phyloP scores from a whole-genome alignment of 2,888 invertebrate genomes.

The Megastigmus dorsalis region DNA sequence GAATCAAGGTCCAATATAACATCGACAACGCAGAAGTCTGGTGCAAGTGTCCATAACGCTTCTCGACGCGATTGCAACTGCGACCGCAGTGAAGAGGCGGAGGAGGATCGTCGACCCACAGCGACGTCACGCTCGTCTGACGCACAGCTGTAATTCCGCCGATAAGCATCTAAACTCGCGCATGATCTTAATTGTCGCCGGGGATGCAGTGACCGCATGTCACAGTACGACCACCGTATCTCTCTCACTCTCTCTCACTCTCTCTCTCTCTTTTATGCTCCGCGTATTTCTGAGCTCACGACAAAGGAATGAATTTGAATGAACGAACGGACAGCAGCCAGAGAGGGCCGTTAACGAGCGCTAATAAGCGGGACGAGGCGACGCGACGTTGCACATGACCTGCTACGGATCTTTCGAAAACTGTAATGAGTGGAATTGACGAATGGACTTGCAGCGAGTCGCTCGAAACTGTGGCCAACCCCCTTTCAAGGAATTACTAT shows the following conservation, averaged over 20 bases:
- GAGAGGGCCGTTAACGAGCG: conserved; percentile 40
- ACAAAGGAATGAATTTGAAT: conserved; percentile 62
- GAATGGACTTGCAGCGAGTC: too few relatives aligned
- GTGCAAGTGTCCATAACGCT: background rate
- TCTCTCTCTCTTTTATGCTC: background rate
- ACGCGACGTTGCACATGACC: conserved; percentile 16
- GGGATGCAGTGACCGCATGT: conserved; percentile 30
- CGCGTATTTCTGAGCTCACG: conserved; percentile 53
- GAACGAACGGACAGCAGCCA: conserved; percentile 44
- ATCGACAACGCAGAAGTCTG: too few relatives aligned
- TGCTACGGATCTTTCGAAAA: too few relatives aligned
- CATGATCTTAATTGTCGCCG: conserved; percentile 54
- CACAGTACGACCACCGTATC: background rate
- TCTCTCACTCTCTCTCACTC: background rate
- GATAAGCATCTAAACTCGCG: conserved; percentile 55
- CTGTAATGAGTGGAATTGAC: too few relatives aligned
- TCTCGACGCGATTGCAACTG: background rate
- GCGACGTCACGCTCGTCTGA: conserved; percentile 42
- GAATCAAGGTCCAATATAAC: too few relatives aligned
- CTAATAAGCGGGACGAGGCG: conserved; percentile 47
- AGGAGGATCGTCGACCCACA: conserved; percentile 28
- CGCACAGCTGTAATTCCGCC: conserved; percentile 53
- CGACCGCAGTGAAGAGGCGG: background rate
- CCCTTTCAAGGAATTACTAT: too few relatives aligned
- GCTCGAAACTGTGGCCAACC: too few relatives aligned